Evolutionary conservation across 2,888 invertebrate species (phyloP), one percentile per base, ranked within the genome.

Genomic region (Azorinus chamasolen): DNA sequence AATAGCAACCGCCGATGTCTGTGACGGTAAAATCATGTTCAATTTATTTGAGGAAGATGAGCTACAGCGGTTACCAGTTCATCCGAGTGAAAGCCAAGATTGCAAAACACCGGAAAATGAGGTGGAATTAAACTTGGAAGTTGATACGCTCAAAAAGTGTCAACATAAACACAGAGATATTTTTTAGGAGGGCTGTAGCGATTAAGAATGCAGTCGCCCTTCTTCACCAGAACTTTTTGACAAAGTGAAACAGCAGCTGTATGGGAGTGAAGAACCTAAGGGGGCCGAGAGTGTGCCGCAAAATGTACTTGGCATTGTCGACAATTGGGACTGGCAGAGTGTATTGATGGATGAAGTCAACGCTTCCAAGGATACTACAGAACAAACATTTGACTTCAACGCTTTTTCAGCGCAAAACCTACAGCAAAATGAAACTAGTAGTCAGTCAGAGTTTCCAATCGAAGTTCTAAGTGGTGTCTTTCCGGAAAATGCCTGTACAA

Each of bases 381-480:
- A n/a, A 32, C n/a, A 25, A 32, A 53, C 48, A n/a, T n/a, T 48
- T 18, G 8, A 5, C 6, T n/a, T 6, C n/a, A n/a, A n/a, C n/a
- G n/a, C n/a, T n/a, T n/a, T n/a, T n/a, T n/a, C 57, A 55, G 22
- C 41, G n/a, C n/a, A 54, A 55, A 32, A 24, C n/a, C 5, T 8
- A 6, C 25, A 45, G n/a, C 48, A 45, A 6, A 45, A 55, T 45
- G 16, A 50, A 27, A 20, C n/a, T 8, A 51, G 37, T 20, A 27
- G 58, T 12, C 45, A 32, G 5, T 22, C 41, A 64, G 58, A 64
- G 24, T 72, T 59, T 53, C 55, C 65, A 14, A n/a, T 61, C 20
- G 48, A 72, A n/a, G 27, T 57, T 18, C 16, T 57, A 14, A 71
- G 55, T 54, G 62, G 62, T 12, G 37, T 1, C 41, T 62, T 61